Percentiles rank a stretch among this genome's conserved stretches.
phyloP scores from a whole-genome alignment of 30 jellyfish, hydroid and myxozoan genomes.

The Chrysaora quinquecirrha region DNA sequence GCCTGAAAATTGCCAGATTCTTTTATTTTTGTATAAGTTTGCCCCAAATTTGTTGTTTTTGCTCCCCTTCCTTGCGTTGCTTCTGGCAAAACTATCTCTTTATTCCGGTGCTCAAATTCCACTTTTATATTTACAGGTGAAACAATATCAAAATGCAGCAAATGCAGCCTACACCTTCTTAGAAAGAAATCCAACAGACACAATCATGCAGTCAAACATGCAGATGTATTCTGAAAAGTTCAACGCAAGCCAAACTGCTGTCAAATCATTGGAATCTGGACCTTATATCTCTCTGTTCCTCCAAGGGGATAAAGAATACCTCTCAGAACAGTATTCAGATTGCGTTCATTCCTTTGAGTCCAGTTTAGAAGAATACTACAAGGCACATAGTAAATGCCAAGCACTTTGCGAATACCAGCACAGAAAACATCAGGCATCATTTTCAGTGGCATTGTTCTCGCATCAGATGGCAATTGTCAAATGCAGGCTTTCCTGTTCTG shows the following conservation, averaged over 20 bases:
- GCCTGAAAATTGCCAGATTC: too few relatives aligned
- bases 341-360: slow-evolving; percentile 82
- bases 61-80: too few relatives aligned
- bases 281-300: slow-evolving; percentile 67
- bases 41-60: too few relatives aligned
- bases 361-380: slow-evolving; percentile 74
- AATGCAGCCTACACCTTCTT: slow-evolving; percentile 91
- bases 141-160: slow-evolving; percentile 68
- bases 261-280: slow-evolving; percentile 61
- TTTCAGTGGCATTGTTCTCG: slow-evolving; percentile 75
- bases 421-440: slow-evolving; percentile 84
- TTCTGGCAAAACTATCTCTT: too few relatives aligned
- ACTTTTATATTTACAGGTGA: slow-evolving; percentile 69
- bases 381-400: slow-evolving; percentile 75
- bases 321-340: slow-evolving; percentile 37
- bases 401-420: slow-evolving; percentile 86
- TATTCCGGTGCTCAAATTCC: too few relatives aligned
- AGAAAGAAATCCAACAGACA: slow-evolving; percentile 74
- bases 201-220: slow-evolving; percentile 74
- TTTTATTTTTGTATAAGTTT: too few relatives aligned
- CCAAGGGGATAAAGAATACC: slow-evolving; percentile 73
- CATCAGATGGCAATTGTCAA: slow-evolving; percentile 77
- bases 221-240: slow-evolving; percentile 23
- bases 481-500: slow-evolving; percentile 81
- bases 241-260: slow-evolving; percentile 14